Base-by-base conservation (phyloP, 2,797 vertebrate species). In the Myripristis jacobus region DNA sequence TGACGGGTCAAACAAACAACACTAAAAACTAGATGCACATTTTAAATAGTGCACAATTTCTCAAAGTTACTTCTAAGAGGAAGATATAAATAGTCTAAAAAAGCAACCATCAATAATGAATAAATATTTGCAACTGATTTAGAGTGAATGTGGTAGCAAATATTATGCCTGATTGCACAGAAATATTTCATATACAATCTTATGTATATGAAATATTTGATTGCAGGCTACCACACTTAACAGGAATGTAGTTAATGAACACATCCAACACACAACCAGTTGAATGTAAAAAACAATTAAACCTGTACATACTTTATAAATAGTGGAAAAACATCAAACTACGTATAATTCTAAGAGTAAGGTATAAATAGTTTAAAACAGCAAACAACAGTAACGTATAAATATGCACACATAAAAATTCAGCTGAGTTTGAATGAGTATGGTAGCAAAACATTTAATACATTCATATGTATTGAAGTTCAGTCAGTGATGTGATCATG, bases 1-100 rank as follows among this genome's bases (percentile, higher is more conserved):
- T 8, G 19, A 47, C 73, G 77, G 67, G 55, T 12, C 11, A 46
- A 73, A 78, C 56, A 64, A 52, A 36, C 10, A 47, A 19, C 2
- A 19, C 46, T 59, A 54, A 34, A 6, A 41, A 8, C 3, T 46
- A 0, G 52, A 61, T 46, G 18, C 44, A 11, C 59, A 43, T 22
- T 11, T 56, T 25, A 66, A 56, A 55, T 8, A 55, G 31, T 1
- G 6, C 13, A 56, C 48, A 38, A 34, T 27, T 47, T 44, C 6
- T 25, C 21, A 53, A 65, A 53, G 64, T 16, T 13, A 3, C 6
- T 29, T 59, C 1, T 43, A 18, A 65, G 31, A 58, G 60, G 64
- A 41, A 46, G 53, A n/a, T 52, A 13, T 38, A 69, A 59, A 25
- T 48, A 63, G 12, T 11, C 6, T 48, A 19, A 41, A 29, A 60